A percentile compares a stretch with the other conserved stretches of the same genome.
Evolutionary conservation across 2,797 vertebrate species (phyloP).

Genomic region (Semaprochilodus insignis): DNA sequence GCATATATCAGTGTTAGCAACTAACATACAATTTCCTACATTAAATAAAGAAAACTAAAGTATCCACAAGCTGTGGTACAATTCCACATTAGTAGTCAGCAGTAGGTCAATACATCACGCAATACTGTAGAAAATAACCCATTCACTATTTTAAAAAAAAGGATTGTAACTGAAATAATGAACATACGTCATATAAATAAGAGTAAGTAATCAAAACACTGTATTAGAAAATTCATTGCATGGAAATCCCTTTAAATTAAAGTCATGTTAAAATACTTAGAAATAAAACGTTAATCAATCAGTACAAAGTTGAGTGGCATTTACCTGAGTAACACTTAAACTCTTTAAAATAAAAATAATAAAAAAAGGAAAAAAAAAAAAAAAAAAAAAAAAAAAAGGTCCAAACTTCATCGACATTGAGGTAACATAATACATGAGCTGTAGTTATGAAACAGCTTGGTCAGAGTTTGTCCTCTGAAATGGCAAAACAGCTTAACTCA

Average conservation of each 20-base stretch:
- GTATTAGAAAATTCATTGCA: conserved; percentile 18
- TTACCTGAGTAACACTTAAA: conserved; percentile 76
- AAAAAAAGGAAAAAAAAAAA: conserved; percentile 31
- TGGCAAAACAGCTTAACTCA: conserved; percentile 11
- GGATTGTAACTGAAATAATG: background rate
- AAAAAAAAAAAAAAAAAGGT: conserved; percentile 30
- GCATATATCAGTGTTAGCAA: conserved; percentile 36
- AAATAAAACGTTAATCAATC: conserved; percentile 55
- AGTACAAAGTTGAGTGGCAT: conserved; percentile 63
- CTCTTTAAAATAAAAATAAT: conserved; percentile 57
- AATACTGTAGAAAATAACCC: conserved; percentile 9
- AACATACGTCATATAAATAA: conserved; percentile 6
- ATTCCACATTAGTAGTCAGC: background rate
- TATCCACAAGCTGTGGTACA: conserved; percentile 45
- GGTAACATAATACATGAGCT: conserved; percentile 20
- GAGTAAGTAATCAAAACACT: conserved; percentile 16
- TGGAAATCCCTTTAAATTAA: conserved; percentile 69
- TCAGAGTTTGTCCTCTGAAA: conserved; percentile 14
- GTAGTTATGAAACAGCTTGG: background rate
- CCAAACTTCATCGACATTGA: conserved; percentile 9
- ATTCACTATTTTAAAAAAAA: background rate
- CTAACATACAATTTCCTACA: conserved; percentile 61
- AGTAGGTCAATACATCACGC: background rate
- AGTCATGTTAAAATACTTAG: conserved; percentile 64
- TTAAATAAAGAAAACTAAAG: conserved; percentile 59